Conservation (phyloP, 2,113 vertebrate species). For the Sander vitreus region DNA sequence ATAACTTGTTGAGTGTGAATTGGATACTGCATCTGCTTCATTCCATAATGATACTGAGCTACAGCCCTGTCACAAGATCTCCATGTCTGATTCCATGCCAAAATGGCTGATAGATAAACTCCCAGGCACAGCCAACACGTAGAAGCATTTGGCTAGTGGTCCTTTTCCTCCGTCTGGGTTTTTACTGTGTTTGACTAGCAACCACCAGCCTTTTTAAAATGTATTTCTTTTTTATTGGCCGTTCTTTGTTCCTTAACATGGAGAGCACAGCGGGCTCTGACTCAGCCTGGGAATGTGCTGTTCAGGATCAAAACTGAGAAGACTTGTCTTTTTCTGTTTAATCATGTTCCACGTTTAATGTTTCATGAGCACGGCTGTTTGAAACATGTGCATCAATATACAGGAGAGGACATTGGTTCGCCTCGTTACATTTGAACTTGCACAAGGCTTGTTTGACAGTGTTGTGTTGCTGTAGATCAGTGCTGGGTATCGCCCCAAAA, state of each 20-base stretch:
- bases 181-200: slow-evolving; percentile 26
- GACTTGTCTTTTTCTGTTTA: background rate
- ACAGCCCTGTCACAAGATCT: slow-evolving; percentile 2
- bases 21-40: background rate
- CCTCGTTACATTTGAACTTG: background rate
- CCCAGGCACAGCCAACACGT: slow-evolving; percentile 15
- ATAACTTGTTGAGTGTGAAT: background rate
- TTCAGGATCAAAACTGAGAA: background rate
- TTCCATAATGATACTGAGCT: background rate
- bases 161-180: slow-evolving; percentile 18
- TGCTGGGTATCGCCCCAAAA: too few species aligned
- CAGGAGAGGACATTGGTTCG: background rate
- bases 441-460: too few species aligned
- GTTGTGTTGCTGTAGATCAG: too few species aligned
- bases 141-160: slow-evolving; percentile 27
- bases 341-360: background rate
- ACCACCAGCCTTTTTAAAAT: background rate
- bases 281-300: background rate
- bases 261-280: background rate
- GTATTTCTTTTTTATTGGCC: slow-evolving; percentile 15
- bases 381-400: background rate
- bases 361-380: background rate
- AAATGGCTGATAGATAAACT: slow-evolving; percentile 18
- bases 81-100: slow-evolving; percentile 1
- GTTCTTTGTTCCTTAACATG: background rate